These are phyloP conservation scores for Halocaridina rubra DNA, from an alignment of 2,888 invertebrate species.

Conservation along the genomic window DNA sequence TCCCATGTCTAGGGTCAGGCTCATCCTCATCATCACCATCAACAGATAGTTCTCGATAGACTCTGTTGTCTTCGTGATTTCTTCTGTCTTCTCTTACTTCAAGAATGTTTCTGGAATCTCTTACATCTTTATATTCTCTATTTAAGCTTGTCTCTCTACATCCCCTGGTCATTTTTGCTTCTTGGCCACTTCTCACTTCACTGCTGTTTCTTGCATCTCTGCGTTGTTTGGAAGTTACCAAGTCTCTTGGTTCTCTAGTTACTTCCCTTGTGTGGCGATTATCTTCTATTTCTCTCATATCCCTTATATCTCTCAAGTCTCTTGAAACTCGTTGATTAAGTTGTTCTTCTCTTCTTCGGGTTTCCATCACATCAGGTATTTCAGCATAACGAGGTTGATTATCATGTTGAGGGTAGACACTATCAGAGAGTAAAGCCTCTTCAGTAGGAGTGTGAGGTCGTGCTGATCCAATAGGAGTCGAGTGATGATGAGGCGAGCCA, in stretches of 20 bases:
- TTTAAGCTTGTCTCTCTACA: constrained; percentile 33
- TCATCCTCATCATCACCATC: constrained; percentile 22
- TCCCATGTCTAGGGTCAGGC: not conserved
- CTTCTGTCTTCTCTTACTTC: constrained; percentile 5
- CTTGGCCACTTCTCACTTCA: constrained; percentile 10
- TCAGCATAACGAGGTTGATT: constrained; percentile 44
- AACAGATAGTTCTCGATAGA: constrained; percentile 20
- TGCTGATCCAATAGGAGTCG: constrained; percentile 1
- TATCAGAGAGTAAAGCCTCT: constrained; percentile 42
- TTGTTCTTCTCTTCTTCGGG: not conserved
- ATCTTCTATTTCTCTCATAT: not conserved
- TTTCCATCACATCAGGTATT: constrained; percentile 9
- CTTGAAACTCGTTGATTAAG: constrained; percentile 21
- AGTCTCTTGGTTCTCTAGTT: not conserved
- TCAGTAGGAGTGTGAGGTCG: constrained; percentile 34
- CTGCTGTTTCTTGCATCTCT: constrained; percentile 9
- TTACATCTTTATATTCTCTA: not conserved
- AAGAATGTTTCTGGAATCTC: not conserved
- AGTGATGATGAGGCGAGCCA: constrained; percentile 25
- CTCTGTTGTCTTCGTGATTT: constrained; percentile 1
- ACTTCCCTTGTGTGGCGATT: not conserved
- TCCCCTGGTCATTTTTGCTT: not conserved
- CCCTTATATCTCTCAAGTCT: constrained; percentile 23
- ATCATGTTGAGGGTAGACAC: constrained; percentile 50
- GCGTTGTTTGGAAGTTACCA: not conserved